Base-by-base conservation (phyloP, 2,888 invertebrate species). In the Apamea anceps region DNA sequence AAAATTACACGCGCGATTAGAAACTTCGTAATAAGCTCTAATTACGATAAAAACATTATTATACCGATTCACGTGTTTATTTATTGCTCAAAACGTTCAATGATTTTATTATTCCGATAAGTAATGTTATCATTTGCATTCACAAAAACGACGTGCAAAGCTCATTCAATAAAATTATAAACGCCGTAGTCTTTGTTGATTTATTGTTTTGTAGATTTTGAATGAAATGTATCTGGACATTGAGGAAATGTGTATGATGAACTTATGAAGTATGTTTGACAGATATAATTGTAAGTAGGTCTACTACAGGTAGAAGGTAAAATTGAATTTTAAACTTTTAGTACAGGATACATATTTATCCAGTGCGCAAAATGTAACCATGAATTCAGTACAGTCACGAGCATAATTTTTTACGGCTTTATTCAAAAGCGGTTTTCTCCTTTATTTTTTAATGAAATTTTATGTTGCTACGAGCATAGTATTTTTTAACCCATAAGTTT, bases 121-220 rank as follows among this genome's bases (percentile, higher is more conserved):
- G 21, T n/a, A n/a, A n/a, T n/a, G 18, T 45, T 80, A 80, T 70
- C 48, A 21, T 42, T 60, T 48, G 15, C 15, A 62, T 71, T 70
- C 25, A 51, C 37, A 78, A 60, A 66, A n/a, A 77, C 42, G 63
- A 78, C 42, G 6, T 13, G 13, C 45, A 21, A 45, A n/a, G 21
- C 18, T 37, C 21, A 79, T 37, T n/a, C 25, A 60, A 48, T 48
- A 68, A 51, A 74, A 51, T n/a, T n/a, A 42, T 37, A 51, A 51
- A 73, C 37, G 4, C 15, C 1, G 18, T 28, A 10, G 37, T n/a
- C 10, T 72, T n/a, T 37, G 57, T 1, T 25, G 18, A 62, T 77
- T 51, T 48, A 68, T 28, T 73, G 12, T 18, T 42, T 70, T 45
- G 68, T 42, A 3, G 12, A n/a, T 65, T 48, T n/a, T 32, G 12